Evolutionary conservation across 2,113 vertebrate genomes (phyloP).

Genomic region (Setophaga coronata): DNA sequence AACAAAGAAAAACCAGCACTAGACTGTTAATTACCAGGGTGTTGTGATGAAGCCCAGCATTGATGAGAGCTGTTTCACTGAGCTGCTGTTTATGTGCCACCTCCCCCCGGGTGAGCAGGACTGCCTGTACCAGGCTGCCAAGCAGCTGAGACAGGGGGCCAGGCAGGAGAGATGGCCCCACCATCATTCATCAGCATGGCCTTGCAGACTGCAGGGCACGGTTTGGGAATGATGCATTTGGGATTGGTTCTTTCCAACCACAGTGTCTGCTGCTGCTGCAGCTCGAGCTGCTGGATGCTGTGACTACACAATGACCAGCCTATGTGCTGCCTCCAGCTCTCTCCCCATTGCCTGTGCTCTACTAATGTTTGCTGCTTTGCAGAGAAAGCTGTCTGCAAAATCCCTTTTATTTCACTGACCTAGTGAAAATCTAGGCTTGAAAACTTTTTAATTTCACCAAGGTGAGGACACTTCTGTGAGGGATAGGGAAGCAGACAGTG

Average conservation of each 20-base stretch:
- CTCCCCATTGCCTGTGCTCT: accelerated
- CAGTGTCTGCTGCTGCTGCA: neutral
- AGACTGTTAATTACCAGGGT: neutral
- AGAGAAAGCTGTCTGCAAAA: neutral
- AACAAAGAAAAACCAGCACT: neutral
- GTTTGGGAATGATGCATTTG: neutral
- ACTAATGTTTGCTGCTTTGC: neutral
- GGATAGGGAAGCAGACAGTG: neutral
- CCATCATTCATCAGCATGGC: accelerated
- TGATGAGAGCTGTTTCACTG: neutral
- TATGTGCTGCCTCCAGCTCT: neutral
- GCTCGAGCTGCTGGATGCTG: neutral
- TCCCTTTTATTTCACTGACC: neutral
- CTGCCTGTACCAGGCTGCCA: neutral
- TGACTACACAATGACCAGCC: accelerated
- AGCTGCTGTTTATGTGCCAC: neutral
- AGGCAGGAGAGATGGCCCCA: neutral
- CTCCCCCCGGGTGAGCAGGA: neutral
- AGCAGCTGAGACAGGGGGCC: neutral
- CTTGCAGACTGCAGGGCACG: neutral
- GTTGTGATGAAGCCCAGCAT: neutral
- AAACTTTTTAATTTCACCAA: neutral
- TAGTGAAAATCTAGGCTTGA: neutral
- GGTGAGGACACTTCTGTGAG: neutral
- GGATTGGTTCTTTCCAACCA: neutral